phyloP scores from a whole-genome alignment of 2,113 vertebrate genomes.

The Eurystomus gularis region DNA sequence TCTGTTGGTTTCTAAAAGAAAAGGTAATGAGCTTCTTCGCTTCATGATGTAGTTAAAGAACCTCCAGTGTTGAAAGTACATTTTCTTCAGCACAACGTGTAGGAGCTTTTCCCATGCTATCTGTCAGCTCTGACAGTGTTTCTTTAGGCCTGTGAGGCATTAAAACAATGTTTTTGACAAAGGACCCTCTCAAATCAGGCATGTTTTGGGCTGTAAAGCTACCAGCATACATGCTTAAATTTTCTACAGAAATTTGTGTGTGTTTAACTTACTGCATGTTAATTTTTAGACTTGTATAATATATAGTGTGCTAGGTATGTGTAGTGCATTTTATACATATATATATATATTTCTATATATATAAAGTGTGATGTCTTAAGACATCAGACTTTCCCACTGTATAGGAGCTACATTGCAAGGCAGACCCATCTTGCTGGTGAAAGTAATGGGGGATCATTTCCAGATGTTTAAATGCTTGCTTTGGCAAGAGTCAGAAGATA shows the following conservation, averaged over 20 bases:
- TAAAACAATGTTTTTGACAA: background rate
- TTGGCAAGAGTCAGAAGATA: constrained; percentile 65
- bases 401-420: constrained; percentile 16
- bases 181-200: background rate
- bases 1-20: background rate
- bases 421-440: constrained; percentile 43
- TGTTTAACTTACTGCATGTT: background rate
- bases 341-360: too few relatives aligned
- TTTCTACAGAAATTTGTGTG: background rate
- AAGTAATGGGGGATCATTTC: constrained; percentile 66
- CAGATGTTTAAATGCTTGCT: constrained; percentile 75
- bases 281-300: background rate
- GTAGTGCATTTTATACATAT: background rate
- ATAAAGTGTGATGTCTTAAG: background rate
- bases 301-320: background rate
- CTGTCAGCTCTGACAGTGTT: background rate
- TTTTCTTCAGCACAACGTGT: background rate
- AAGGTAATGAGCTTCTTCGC: background rate
- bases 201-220: background rate
- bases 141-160: background rate
- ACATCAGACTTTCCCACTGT: background rate
- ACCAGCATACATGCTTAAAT: background rate
- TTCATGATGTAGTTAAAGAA: background rate
- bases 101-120: background rate
- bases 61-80: background rate